Base-by-base conservation (phyloP, 2,888 invertebrate genomes). In the Lamproptera curius region DNA sequence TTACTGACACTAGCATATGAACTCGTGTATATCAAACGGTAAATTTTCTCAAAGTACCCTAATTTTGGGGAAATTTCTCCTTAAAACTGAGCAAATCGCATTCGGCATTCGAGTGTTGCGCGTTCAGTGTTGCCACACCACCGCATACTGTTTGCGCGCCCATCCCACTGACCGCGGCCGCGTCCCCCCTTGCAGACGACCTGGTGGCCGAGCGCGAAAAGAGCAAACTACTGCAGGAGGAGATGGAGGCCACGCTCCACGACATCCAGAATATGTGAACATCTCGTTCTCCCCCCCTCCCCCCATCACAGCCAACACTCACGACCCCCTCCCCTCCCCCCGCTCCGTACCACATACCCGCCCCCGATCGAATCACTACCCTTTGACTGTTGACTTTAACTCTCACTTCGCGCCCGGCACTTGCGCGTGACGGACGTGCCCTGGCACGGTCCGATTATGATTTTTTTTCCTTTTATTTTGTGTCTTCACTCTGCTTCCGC, bases 261-360 rank as follows among this genome's bases (percentile, higher is more conserved):
- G 98, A 98, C 91, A 96, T 98, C 90, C 97, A 98, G 92, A 97
- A 97, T 90, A 97, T 98, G 96, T 98, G 95, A 93, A 90, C 82
- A 71, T 20, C 20, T 20, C 20, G 20, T 6, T 6, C 3, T 5
- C 3, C 20, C 20, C 20, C 20, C 73, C 66, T 59, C 69, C 61
- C 65, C n/a, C n/a, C n/a, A n/a, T n/a, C n/a, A n/a, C n/a, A n/a
- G n/a, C n/a, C n/a, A n/a, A n/a, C n/a, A n/a, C n/a, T n/a, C n/a
- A n/a, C n/a, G n/a, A n/a, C n/a, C n/a, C n/a, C 61, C 62, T 54
- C 58, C 54, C 62, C 57, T 57, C 54, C 63, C 58, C 62, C 57
- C 63, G 53, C 54, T 62, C 58, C 62, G 54, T n/a, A 20, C 20
- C 6, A 20, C 20, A 20, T n/a, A 63, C 58, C 58, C 56, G n/a